These are phyloP conservation scores for Molothrus ater DNA, from an alignment of 2,797 vertebrate genomes.

Conservation along the genomic window DNA sequence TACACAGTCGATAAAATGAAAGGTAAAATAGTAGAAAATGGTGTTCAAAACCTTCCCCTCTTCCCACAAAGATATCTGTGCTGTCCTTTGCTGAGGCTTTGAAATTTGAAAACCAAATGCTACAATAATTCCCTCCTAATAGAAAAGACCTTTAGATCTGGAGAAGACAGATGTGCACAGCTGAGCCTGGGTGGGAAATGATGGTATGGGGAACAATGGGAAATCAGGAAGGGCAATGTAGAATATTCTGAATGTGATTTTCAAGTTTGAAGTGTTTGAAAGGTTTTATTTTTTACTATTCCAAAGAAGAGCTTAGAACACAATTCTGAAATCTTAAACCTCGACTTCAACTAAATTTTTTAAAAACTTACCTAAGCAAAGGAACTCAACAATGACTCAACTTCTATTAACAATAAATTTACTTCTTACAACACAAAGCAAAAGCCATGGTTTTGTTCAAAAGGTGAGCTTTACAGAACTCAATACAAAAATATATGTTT, in stretches of 20 bases:
- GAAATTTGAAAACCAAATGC: not conserved
- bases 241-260: not conserved
- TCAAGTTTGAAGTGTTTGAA: not conserved
- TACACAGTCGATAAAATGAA: not conserved
- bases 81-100: not conserved
- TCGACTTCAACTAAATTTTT: not conserved
- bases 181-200: not conserved
- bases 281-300: not conserved
- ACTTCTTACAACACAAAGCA: not conserved
- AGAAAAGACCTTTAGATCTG: not conserved
- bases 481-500: not conserved
- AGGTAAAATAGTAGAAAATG: not conserved
- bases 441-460: not conserved
- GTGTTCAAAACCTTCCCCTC: not conserved
- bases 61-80: not conserved
- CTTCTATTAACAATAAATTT: not conserved
- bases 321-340: not conserved
- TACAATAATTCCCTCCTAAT: not conserved
- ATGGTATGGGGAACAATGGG: not conserved
- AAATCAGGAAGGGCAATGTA: not conserved
- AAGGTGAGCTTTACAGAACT: not conserved
- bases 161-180: not conserved
- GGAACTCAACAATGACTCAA: not conserved
- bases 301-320: not conserved
- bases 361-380: not conserved